phyloP scores from a whole-genome alignment of 37 sponge, comb jelly and placozoan species.

The Crambe crambe region DNA sequence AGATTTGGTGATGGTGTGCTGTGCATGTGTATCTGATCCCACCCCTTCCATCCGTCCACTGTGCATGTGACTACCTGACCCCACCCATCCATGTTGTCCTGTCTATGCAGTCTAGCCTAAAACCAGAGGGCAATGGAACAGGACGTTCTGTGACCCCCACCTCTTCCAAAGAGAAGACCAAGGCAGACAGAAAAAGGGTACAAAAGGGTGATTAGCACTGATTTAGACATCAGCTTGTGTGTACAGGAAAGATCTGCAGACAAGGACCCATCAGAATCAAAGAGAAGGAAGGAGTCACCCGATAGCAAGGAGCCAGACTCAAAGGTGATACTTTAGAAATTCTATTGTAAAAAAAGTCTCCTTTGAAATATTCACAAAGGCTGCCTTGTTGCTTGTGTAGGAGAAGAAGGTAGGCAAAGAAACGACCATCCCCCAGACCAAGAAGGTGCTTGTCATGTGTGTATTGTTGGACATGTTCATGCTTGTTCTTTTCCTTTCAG shows the following conservation, averaged over 20 bases:
- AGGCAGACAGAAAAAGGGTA: constrained; percentile 14
- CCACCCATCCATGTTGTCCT: neutral
- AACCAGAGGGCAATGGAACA: neutral
- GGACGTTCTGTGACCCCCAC: neutral
- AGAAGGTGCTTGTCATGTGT: neutral
- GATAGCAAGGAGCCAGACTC: constrained; percentile 10
- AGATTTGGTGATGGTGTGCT: too few relatives aligned
- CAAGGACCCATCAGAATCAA: constrained; percentile 29
- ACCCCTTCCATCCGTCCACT: too few relatives aligned
- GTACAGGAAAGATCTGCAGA: constrained; percentile 43
- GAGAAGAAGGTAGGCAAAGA: neutral
- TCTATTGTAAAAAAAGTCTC: too few relatives aligned
- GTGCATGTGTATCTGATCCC: too few relatives aligned
- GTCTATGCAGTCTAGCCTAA: constrained; percentile 6
- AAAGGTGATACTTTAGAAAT: constrained; percentile 3
- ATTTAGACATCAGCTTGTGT: too few relatives aligned
- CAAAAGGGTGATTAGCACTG: neutral
- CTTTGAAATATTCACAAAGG: too few relatives aligned
- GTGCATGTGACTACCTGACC: neutral
- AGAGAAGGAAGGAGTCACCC: constrained; percentile 48
- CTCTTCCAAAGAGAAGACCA: constrained; percentile 4
- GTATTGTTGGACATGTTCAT: neutral
- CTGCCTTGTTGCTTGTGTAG: neutral
- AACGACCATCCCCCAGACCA: neutral
- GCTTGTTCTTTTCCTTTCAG: neutral